Base-by-base conservation (phyloP, 2,888 invertebrate genomes). In the Trypoxylon attenuatum region DNA sequence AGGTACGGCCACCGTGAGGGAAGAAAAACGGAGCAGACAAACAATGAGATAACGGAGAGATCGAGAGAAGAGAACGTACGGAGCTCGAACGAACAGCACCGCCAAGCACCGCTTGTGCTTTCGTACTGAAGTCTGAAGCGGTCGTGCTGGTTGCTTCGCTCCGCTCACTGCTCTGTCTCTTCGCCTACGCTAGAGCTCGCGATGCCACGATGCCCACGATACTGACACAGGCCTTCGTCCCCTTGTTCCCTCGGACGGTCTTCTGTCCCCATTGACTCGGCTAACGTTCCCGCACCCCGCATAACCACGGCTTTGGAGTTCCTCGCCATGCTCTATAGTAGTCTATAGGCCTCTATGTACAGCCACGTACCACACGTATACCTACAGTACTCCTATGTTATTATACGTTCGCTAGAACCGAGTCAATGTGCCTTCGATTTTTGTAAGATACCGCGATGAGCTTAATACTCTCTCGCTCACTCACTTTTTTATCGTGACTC, bases 121-220 rank as follows among this genome's bases (percentile, higher is more conserved):
- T 6, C 47, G 25, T 33, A 61, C 55, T 33, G 43, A 21, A 55
- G 8, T 33, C 33, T 10, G 33, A 33, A 33, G 33, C 33, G 33
- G n/a, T n/a, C n/a, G n/a, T n/a, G n/a, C n/a, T n/a, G n/a, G n/a
- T n/a, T n/a, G n/a, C n/a, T n/a, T n/a, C n/a, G n/a, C n/a, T n/a
- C n/a, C 49, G 25, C 43, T 43, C 10, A 5, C 21, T 23, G n/a
- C 27, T 10, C 47, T 16, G 29, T 5, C 33, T 27, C 16, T 27
- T 43, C 52, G 22, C 58, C 49, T 38, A 52, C 54, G 29, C 54
- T 52, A 50, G 68, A 50, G 15, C 45, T 38, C 66, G 38, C 43
- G 42, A 19, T 42, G 33, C 55, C 33, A 33, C 33, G 8, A 4
- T 8, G 25, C 33, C n/a, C 33, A 13, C 33, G 33, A n/a, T 50